These are phyloP conservation scores for Sus cebifrons DNA, from an alignment of 2,797 vertebrate genomes.

Conservation along the genomic window DNA sequence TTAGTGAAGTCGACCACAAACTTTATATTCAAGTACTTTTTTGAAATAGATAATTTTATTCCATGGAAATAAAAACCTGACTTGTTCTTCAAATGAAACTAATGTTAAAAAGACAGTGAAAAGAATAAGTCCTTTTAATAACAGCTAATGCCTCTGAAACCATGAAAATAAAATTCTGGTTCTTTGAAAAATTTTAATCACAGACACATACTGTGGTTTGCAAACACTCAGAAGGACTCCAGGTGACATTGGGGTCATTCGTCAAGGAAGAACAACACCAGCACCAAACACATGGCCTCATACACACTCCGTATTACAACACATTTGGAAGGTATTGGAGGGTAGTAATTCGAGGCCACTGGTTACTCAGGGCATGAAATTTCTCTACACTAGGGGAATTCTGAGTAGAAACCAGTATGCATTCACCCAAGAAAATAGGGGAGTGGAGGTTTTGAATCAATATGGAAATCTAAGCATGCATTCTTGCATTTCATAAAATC, in stretches of 20 bases:
- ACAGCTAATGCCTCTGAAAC: background rate
- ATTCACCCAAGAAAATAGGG: background rate
- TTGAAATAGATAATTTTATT: background rate
- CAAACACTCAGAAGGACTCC: background rate
- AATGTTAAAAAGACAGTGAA: background rate
- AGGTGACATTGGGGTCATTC: background rate
- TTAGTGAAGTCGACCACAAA: background rate
- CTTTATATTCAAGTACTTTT: background rate
- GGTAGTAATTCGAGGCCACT: background rate
- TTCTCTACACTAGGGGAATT: background rate
- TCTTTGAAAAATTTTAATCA: constrained; percentile 20
- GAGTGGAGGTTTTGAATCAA: background rate
- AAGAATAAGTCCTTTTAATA: background rate
- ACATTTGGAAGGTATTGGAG: background rate
- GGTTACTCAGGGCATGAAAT: too few relatives aligned
- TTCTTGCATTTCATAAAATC: background rate
- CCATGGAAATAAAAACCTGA: background rate
- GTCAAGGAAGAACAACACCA: background rate
- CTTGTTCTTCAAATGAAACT: too few relatives aligned
- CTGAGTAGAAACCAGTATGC: background rate
- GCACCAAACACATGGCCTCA: background rate
- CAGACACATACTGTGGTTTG: background rate
- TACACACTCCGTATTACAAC: background rate
- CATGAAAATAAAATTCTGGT: background rate
- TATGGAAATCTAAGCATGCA: background rate